Evolutionary conservation across 2,888 invertebrate genomes (phyloP).

Genomic region (Latrodectus elegans): DNA sequence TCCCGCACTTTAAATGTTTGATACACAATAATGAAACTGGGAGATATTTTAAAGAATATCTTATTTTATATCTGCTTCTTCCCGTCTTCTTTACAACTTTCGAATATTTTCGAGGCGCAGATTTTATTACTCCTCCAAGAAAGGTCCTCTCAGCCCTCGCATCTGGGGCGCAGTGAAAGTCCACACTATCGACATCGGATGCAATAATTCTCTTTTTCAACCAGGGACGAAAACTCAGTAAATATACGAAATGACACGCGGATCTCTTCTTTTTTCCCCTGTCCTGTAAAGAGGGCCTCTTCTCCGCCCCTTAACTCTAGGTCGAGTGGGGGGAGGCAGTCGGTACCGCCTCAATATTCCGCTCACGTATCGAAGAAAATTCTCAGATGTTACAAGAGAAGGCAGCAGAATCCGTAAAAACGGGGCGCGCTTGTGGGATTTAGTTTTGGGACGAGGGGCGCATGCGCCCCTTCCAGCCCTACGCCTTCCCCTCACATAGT

Average conservation of each 20-base stretch:
- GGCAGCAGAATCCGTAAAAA: slow-evolving; percentile 42
- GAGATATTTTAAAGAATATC: no score
- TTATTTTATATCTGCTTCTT: no score
- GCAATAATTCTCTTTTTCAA: slow-evolving; percentile 1
- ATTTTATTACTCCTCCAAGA: no score
- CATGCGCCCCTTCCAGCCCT: not conserved
- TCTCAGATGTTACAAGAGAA: slow-evolving; percentile 34
- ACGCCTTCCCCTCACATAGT: slow-evolving; percentile 23
- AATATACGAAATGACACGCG: slow-evolving; percentile 4
- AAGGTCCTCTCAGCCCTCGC: no score
- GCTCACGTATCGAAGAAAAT: slow-evolving; percentile 25
- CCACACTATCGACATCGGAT: not conserved
- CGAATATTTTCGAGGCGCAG: no score
- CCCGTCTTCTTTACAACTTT: no score
- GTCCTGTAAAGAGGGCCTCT: not conserved
- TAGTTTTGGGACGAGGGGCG: slow-evolving; percentile 25
- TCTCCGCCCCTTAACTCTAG: no score
- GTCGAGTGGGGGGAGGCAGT: no score
- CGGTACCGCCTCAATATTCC: not conserved
- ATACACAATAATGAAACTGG: no score
- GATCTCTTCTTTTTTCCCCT: not conserved
- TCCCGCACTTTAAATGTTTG: no score
- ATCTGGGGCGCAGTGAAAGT: no score
- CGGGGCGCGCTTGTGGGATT: slow-evolving; percentile 41
- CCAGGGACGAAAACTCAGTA: slow-evolving; percentile 4